Conservation (phyloP, 2,113 vertebrate species). For the Haemorhous mexicanus region DNA sequence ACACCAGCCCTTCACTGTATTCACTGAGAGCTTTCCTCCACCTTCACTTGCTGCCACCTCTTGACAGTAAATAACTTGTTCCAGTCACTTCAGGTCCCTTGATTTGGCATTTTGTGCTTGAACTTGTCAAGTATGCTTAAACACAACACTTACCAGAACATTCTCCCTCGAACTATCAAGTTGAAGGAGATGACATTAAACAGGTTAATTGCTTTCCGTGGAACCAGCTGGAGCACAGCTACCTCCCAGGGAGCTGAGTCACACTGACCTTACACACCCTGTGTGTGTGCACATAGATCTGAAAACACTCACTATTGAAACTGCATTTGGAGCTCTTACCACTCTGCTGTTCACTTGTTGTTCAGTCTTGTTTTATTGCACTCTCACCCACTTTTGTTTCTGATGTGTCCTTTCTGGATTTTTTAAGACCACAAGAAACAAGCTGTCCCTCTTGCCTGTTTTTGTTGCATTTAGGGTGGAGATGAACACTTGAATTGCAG, state of each 20-base stretch:
- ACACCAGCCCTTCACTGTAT: background rate
- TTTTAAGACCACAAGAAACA: background rate
- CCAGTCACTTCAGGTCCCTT: background rate
- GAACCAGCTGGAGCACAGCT: background rate
- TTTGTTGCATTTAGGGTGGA: background rate
- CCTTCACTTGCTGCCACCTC: background rate
- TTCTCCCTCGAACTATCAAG: too few species aligned
- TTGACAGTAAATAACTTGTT: background rate
- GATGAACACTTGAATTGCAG: background rate
- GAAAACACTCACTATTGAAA: fast-evolving
- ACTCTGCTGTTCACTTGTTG: fast-evolving
- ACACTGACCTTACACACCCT: too few species aligned
- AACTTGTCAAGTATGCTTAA: too few species aligned
- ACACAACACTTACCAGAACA: fast-evolving
- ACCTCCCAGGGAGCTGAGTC: background rate
- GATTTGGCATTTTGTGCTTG: background rate
- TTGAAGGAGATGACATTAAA: background rate
- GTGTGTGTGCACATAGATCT: fast-evolving
- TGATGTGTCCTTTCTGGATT: background rate
- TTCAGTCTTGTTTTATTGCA: background rate
- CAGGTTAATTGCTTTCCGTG: background rate
- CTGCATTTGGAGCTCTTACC: background rate
- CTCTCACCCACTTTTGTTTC: background rate
- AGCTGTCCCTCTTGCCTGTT: fast-evolving
- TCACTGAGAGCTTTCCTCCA: background rate